Evolutionary conservation across 2,113 vertebrate genomes (phyloP).

Genomic region (Coregonus clupeaformis): DNA sequence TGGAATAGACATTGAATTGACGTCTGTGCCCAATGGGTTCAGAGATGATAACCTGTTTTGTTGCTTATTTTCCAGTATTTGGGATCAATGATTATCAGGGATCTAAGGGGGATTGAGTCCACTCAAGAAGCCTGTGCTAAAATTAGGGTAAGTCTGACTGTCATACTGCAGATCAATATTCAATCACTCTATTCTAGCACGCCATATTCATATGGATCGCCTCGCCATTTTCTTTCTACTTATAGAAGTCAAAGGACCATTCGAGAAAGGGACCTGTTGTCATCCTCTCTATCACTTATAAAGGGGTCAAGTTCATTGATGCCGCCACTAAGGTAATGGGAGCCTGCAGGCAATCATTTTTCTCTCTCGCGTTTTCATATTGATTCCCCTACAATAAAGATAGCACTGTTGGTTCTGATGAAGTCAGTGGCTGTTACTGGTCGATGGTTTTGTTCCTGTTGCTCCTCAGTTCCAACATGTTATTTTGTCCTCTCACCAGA

Average conservation of each 20-base stretch:
- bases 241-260: slow-evolving; percentile 90
- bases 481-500: slow-evolving; percentile 66
- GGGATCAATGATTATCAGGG: slow-evolving; percentile 97
- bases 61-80: slow-evolving; percentile 78
- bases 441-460: neutral
- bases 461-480: neutral
- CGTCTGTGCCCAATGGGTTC: too few species aligned
- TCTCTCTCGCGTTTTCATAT: neutral
- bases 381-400: too few species aligned
- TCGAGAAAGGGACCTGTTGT: slow-evolving; percentile 94
- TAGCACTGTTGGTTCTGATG: too few species aligned
- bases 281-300: slow-evolving; percentile 94
- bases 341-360: neutral
- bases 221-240: neutral
- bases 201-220: neutral
- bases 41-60: too few species aligned
- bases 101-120: slow-evolving; percentile 94
- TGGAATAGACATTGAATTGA: too few species aligned
- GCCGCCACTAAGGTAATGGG: slow-evolving; percentile 88
- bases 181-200: neutral
- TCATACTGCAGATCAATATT: neutral
- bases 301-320: slow-evolving; percentile 97
- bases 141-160: slow-evolving; percentile 85
- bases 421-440: too few species aligned
- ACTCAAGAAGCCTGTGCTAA: slow-evolving; percentile 98